These are phyloP conservation scores for Spilosoma lubricipeda DNA, from an alignment of 2,888 invertebrate genomes.

Conservation along the genomic window DNA sequence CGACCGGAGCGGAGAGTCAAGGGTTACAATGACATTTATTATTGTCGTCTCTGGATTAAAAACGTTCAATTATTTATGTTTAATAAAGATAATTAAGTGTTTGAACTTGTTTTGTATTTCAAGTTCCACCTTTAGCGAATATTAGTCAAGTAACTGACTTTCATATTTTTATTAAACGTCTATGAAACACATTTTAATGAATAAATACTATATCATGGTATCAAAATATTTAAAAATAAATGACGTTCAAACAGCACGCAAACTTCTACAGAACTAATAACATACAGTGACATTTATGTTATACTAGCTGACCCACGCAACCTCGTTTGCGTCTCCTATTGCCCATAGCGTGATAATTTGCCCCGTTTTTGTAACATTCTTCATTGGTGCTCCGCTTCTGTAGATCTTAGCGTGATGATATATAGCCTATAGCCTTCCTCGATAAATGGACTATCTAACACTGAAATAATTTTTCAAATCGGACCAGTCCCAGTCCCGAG, in stretches of 20 bases:
- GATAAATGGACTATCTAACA: too few relatives aligned
- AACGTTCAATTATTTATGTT: conserved; percentile 40
- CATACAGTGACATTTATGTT: neutral
- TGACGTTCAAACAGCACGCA: neutral
- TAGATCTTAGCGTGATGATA: too few relatives aligned
- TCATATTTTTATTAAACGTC: neutral
- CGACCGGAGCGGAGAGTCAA: conserved; percentile 49
- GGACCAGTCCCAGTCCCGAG: too few relatives aligned
- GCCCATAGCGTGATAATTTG: too few relatives aligned
- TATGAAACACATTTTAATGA: neutral
- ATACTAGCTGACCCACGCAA: too few relatives aligned
- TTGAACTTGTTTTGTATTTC: conserved; percentile 6
- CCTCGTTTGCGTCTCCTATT: too few relatives aligned
- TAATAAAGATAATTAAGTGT: conserved; percentile 19
- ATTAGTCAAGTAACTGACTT: neutral
- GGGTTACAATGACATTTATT: conserved; percentile 50
- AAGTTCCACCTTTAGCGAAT: too few relatives aligned
- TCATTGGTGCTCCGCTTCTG: too few relatives aligned
- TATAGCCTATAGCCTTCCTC: too few relatives aligned
- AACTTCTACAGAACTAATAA: neutral
- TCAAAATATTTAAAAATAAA: neutral
- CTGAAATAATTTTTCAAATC: too few relatives aligned
- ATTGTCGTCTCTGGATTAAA: conserved; percentile 49
- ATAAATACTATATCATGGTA: neutral
- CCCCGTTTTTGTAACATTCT: too few relatives aligned